Percentiles rank a stretch among this genome's conserved stretches.
These are phyloP conservation scores for Himalopsyche anomala DNA, from an alignment of 2,888 invertebrate genomes.

Conservation along the genomic window DNA sequence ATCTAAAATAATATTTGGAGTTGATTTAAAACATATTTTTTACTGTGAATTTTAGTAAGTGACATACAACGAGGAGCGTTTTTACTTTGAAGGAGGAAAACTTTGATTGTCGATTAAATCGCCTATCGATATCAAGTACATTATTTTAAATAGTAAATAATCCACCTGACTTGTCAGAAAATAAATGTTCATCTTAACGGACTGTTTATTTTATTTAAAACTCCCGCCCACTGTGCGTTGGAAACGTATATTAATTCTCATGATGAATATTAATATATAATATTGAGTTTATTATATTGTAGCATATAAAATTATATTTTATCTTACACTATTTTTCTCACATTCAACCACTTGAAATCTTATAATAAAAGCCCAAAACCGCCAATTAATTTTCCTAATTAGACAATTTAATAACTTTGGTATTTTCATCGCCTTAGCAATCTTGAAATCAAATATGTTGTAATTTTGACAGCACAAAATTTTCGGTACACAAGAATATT, in stretches of 20 bases:
- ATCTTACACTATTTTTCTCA: background rate
- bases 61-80: background rate
- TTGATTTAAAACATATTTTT: background rate
- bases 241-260: background rate
- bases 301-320: background rate
- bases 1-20: no score
- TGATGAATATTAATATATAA: background rate
- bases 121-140: background rate
- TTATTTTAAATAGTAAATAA: background rate
- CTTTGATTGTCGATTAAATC: background rate
- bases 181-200: background rate
- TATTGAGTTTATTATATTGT: background rate
- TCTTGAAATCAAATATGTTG: no score
- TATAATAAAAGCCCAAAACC: background rate
- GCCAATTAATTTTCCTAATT: no score
- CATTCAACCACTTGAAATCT: background rate
- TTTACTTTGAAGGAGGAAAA: background rate
- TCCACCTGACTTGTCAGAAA: background rate
- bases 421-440: no score
- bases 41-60: no score
- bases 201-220: background rate
- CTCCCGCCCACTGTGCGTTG: background rate
- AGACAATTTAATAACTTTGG: no score
- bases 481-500: no score
- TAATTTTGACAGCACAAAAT: no score